Evolutionary conservation across 1,140 invertebrate genomes (phyloP).

Genomic region (Asobara japonica): DNA sequence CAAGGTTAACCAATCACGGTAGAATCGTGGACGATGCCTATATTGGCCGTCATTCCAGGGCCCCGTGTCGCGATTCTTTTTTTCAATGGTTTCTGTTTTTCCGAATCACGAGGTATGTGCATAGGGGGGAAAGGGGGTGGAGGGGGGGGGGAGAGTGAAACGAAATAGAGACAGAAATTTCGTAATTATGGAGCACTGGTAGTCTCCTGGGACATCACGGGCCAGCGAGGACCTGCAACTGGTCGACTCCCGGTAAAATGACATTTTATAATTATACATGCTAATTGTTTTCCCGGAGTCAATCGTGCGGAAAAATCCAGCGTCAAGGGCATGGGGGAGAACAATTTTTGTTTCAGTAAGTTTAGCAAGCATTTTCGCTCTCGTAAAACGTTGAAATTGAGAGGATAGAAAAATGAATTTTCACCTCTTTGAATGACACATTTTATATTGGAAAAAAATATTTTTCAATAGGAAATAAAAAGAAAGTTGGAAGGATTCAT

Average conservation of each 20-base stretch:
- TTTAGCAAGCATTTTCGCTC: no score
- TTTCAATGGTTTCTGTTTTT: slow-evolving; percentile 32
- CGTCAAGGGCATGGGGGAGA: background rate
- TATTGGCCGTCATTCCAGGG: slow-evolving; percentile 46
- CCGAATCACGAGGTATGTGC: slow-evolving; percentile 28
- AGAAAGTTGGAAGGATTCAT: background rate
- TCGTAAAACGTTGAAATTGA: no score
- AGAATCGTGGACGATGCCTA: slow-evolving; percentile 38
- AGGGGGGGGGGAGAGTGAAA: background rate
- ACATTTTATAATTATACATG: slow-evolving; percentile 66
- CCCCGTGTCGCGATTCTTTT: slow-evolving; percentile 43
- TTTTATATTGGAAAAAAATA: no score
- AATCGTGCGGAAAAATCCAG: slow-evolving; percentile 28
- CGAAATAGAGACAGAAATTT: slow-evolving; percentile 46
- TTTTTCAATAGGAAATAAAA: no score
- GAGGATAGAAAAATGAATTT: no score
- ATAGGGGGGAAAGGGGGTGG: background rate
- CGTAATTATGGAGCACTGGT: slow-evolving; percentile 58
- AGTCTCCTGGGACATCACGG: slow-evolving; percentile 53
- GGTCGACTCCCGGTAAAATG: slow-evolving; percentile 49
- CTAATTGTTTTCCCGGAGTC: slow-evolving; percentile 62
- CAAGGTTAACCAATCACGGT: slow-evolving; percentile 58
- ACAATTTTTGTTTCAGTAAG: background rate
- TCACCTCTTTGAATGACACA: no score
- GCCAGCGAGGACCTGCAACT: slow-evolving; percentile 34